Evolutionary conservation across 1,140 invertebrate species (phyloP), one percentile per base, ranked within the genome.

Genomic region (Ptiloglossa arizonensis): DNA sequence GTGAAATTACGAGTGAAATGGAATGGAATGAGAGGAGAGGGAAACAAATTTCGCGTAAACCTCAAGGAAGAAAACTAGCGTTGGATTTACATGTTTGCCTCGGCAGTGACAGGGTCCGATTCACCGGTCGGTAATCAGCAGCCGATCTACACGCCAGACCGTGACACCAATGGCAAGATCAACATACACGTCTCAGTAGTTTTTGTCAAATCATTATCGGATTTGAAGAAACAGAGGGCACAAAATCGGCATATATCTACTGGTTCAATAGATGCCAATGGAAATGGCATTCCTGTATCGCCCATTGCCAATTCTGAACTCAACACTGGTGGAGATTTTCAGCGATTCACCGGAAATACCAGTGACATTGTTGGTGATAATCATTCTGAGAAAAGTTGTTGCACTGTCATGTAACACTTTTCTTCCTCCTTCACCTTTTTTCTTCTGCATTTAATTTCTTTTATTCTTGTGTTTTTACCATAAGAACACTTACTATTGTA

Each of bases 191-290:
- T 97, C 93, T 95, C 96, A 89, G 96, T 96, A 91, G 95, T 96
- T 92, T 94, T 95, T 92, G 91, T 89, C 87, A 93, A 93, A 86
- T 97, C 97, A 32, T 94, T 98, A 78, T 96, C 97, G 44, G 97
- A 98, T 91, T 93, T 98, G 88, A 98, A 98, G 93, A 97, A 97
- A 88, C 97, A 98, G 89, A 94, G 97, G 76, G 95, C 97, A 15
- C 95, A 97, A 82, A 97, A 96, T 86, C 93, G 97, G 80, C 95
- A 95, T 73, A 95, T 95, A 84, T 93, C 93, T 72, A 87, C 91
- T 46, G 89, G 87, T n/a, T 79, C 87, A 15, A 64, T 91, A n/a
- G 89, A 91, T 32, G 89, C 93, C 6, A 93, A 94, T 73, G 92
- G 93, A 8, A 93, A 93, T 71, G 91, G 91, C 19, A 86, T 93